Evolutionary conservation across 2,113 vertebrate genomes (phyloP), one percentile per base, ranked within the genome.

Genomic region (Lota lota): DNA sequence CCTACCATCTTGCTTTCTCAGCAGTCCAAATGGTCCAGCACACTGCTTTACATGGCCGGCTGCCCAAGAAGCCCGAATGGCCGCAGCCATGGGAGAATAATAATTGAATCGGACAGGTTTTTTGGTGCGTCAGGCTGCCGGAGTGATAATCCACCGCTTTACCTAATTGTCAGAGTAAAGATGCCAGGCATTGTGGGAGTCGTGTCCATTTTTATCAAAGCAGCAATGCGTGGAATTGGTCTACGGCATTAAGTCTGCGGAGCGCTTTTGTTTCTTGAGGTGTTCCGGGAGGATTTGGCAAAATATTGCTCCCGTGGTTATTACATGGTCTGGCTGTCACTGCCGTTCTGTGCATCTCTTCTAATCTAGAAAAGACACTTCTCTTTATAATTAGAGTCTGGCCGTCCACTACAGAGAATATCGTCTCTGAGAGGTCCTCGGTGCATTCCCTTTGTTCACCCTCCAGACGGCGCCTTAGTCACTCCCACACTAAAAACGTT

Each of bases 141-240:
- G 78, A 72, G 75, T 60, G 79, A 86, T 86, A 87, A 87, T 89
- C 81, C 83, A 78, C 80, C 88, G 61, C 79, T 81, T 82, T 83
- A 80, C 78, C 86, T 88, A 88, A 90, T 90, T 91, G 87, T 81
- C 84, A 83, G 82, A 87, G 80, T 83, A 84, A 85, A 84, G 80
- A 89, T 83, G 75, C 72, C 64, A 68, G 59, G 83, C 71, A 78
- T 85, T 85, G 83, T 83, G 78, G 70, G 73, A 77, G 73, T 63
- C 76, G 76, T 66, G 56, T 67, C 22, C 18, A 70, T 79, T 69
- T 85, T 87, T 79, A 87, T 88, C 77, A 69, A 79, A 72, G 81
- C 73, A 80, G 67, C 64, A 73, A 78, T 67, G 76, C 68, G 73
- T 87, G 85, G 79, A 80, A 88, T 83, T 85, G 84, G 83, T 79